A percentile compares a stretch with the other conserved stretches of the same genome.
phyloP scores from a whole-genome alignment of 2,113 vertebrate species.

The Balaeniceps rex region DNA sequence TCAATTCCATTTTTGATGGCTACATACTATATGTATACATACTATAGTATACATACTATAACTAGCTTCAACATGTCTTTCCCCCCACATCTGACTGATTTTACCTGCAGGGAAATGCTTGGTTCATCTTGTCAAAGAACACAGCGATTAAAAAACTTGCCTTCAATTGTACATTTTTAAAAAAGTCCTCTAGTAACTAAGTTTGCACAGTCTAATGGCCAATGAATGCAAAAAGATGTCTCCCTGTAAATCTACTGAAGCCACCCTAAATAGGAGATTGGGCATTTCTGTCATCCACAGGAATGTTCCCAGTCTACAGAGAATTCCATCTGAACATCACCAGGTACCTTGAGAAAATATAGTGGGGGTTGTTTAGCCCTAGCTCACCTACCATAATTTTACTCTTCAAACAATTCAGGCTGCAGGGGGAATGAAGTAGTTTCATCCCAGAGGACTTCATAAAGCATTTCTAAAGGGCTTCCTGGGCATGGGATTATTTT shows the following conservation, averaged over 20 bases:
- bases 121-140: background rate
- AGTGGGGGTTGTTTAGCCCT: background rate
- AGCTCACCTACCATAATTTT: background rate
- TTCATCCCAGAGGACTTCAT: background rate
- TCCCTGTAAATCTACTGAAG: background rate
- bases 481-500: constrained; percentile 43
- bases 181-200: background rate
- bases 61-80: background rate
- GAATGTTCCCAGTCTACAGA: background rate
- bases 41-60: background rate
- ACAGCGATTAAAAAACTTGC: background rate
- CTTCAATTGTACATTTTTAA: background rate
- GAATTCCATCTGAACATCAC: background rate
- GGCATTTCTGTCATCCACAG: background rate
- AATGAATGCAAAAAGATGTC: background rate
- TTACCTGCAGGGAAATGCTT: background rate
- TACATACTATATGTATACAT: background rate
- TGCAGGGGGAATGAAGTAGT: background rate
- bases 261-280: background rate
- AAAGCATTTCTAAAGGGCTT: constrained; percentile 30
- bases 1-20: background rate
- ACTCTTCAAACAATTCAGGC: constrained; percentile 11
- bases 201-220: background rate
- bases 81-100: background rate
- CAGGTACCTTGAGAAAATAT: background rate